These are phyloP conservation scores for Zhengitettix transpicula DNA, from an alignment of 2,888 invertebrate species.

Conservation along the genomic window DNA sequence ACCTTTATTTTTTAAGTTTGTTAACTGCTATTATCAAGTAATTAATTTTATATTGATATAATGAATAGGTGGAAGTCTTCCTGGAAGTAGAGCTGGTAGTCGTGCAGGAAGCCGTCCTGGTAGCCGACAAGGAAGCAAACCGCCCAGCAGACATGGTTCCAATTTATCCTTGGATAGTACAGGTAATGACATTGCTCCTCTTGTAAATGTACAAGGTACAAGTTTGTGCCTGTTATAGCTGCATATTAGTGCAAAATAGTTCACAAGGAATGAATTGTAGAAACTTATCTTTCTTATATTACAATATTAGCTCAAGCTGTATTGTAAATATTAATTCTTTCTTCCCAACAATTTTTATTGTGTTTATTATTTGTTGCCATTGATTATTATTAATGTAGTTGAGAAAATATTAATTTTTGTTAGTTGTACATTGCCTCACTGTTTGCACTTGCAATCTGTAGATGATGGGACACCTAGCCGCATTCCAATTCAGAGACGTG, in stretches of 20 bases:
- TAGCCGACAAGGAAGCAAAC: slow-evolving; percentile 76
- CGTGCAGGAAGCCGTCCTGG: slow-evolving; percentile 74
- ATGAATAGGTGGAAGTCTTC: slow-evolving; percentile 22
- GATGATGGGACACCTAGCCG: slow-evolving; percentile 69
- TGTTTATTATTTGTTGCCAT: neutral
- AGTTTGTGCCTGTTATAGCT: too few species aligned
- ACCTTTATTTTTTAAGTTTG: too few species aligned
- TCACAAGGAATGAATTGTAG: too few species aligned
- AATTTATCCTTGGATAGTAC: slow-evolving; percentile 80
- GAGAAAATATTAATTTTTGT: neutral
- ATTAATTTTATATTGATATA: neutral
- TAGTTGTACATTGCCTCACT: neutral
- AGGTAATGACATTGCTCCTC: too few species aligned
- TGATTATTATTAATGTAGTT: neutral
- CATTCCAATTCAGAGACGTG: slow-evolving; percentile 37
- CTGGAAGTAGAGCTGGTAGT: slow-evolving; percentile 38
- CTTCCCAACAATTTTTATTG: neutral
- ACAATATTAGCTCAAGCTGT: too few species aligned
- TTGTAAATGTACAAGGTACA: too few species aligned
- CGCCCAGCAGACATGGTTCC: slow-evolving; percentile 85
- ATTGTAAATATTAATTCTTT: too few species aligned
- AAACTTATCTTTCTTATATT: too few species aligned
- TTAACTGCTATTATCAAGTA: too few species aligned
- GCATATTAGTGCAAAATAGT: too few species aligned
- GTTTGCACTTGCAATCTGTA: slow-evolving; percentile 19